Conservation (phyloP, 2,113 vertebrate genomes). For the Alexandromys fortis region DNA sequence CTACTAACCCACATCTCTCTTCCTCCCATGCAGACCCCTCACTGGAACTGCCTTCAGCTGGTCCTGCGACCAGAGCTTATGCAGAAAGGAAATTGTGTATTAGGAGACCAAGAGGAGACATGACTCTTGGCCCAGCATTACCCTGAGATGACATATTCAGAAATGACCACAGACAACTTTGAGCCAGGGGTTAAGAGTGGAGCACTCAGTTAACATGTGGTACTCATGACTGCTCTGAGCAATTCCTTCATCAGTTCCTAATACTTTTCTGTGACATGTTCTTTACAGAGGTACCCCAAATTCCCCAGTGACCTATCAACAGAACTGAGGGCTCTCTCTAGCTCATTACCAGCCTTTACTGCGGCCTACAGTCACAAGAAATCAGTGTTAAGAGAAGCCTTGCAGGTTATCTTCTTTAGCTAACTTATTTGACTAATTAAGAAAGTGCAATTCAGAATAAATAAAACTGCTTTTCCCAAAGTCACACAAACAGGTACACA, state of each 20-base stretch:
- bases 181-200: background rate
- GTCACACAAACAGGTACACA: background rate
- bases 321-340: background rate
- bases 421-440: background rate
- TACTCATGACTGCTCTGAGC: background rate
- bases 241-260: background rate
- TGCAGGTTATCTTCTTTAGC: background rate
- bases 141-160: background rate
- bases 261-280: background rate
- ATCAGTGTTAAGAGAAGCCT: background rate
- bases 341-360: background rate
- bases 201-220: background rate
- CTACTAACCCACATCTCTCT: slow-evolving; percentile 16
- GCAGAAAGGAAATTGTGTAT: background rate
- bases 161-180: background rate
- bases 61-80: background rate
- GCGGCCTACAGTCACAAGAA: background rate
- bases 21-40: background rate
- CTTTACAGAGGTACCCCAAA: background rate
- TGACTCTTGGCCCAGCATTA: background rate
- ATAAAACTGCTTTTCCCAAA: background rate
- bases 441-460: background rate
- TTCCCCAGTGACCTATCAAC: background rate
- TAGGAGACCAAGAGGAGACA: background rate
- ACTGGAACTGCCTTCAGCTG: slow-evolving; percentile 7